These are phyloP conservation scores for Branchellion lobata DNA, from an alignment of 2,888 invertebrate species.

Conservation along the genomic window DNA sequence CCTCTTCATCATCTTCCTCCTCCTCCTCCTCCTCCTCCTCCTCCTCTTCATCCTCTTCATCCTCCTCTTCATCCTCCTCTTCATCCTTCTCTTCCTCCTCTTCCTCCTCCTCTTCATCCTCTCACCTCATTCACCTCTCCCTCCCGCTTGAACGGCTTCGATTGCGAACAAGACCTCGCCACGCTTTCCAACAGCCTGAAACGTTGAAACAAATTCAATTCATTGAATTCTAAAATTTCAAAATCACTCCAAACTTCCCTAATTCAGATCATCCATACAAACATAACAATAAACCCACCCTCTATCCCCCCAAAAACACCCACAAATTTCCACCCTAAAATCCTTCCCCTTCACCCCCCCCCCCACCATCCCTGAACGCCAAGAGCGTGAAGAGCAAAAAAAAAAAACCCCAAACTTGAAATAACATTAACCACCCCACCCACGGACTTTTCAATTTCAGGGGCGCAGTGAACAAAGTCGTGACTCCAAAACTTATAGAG, in stretches of 20 bases:
- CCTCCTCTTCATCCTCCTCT: too few relatives aligned
- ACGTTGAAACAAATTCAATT: background rate
- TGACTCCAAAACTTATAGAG: slow-evolving; percentile 98
- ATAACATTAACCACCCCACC: background rate
- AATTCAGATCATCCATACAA: background rate
- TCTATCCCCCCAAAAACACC: too few relatives aligned
- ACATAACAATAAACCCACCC: background rate
- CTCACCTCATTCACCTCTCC: slow-evolving; percentile 25
- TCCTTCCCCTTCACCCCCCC: background rate
- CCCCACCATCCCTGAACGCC: background rate
- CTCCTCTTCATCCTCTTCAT: too few relatives aligned
- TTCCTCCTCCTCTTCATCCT: background rate
- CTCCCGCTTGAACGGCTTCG: slow-evolving; percentile 23
- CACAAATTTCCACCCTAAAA: too few relatives aligned
- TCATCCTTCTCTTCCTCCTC: too few relatives aligned
- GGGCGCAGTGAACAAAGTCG: slow-evolving; percentile 98
- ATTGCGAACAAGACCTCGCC: slow-evolving; percentile 83
- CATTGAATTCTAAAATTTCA: background rate
- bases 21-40: too few relatives aligned
- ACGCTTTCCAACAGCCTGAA: slow-evolving; percentile 88
- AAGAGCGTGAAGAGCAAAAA: too few relatives aligned
- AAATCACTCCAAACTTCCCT: background rate
- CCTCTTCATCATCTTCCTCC: too few relatives aligned
- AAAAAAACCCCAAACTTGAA: background rate
- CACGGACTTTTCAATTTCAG: slow-evolving; percentile 96